A percentile compares a stretch with the other conserved stretches of the same genome.
These are phyloP conservation scores for Sipha flava DNA, from an alignment of 1,140 invertebrate genomes.

Conservation along the genomic window DNA sequence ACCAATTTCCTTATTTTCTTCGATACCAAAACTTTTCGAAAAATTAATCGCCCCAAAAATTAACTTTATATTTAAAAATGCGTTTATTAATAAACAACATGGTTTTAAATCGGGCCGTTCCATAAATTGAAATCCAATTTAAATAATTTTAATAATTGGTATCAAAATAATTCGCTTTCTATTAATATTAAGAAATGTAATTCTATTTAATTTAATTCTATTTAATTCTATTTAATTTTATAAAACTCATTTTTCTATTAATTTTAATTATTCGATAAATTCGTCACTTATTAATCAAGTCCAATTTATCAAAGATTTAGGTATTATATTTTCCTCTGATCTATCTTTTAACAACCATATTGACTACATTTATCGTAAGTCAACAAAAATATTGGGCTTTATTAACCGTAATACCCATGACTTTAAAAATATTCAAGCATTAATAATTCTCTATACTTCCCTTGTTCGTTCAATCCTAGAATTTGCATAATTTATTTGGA, in stretches of 20 bases:
- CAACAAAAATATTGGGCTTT: no score
- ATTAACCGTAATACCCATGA: no score
- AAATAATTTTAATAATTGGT: not conserved
- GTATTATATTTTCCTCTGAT: no score
- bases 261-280: not conserved
- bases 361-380: no score
- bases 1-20: not conserved
- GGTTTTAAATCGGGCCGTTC: not conserved
- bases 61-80: not conserved
- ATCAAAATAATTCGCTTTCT: not conserved
- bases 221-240: not conserved
- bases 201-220: no score
- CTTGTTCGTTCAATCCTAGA: no score
- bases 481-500: no score
- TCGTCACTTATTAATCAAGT: not conserved
- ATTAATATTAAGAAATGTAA: not conserved
- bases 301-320: no score
- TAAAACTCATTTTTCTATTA: not conserved
- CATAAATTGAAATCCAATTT: not conserved
- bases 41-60: not conserved
- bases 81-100: slow-evolving; percentile 3
- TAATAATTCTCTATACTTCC: no score
- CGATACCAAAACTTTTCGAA: slow-evolving; percentile 6
- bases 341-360: no score
- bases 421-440: no score